A percentile compares a stretch with the other conserved stretches of the same genome.
phyloP scores from a whole-genome alignment of 2,113 vertebrate genomes.

The Girardinichthys multiradiatus region DNA sequence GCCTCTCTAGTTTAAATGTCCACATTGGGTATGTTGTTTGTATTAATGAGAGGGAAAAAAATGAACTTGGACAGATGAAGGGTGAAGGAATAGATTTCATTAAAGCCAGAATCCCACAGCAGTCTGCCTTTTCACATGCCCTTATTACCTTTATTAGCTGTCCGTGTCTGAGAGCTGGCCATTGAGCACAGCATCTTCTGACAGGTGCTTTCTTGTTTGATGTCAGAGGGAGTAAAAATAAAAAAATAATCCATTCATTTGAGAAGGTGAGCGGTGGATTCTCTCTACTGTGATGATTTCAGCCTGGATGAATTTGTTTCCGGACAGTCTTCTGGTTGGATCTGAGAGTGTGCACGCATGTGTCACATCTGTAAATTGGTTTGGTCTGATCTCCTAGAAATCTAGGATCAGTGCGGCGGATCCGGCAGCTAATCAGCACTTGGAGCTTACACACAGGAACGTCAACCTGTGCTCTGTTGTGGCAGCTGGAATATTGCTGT shows the following conservation, averaged over 20 bases:
- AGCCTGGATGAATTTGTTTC: constrained; percentile 39
- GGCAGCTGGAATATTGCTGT: constrained; percentile 52
- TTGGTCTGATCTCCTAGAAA: constrained; percentile 76
- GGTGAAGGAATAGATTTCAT: constrained; percentile 50
- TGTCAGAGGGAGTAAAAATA: constrained; percentile 29
- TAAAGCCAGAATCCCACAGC: constrained; percentile 42
- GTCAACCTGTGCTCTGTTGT: constrained; percentile 44
- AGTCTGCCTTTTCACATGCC: constrained; percentile 18
- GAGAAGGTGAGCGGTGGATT: neutral
- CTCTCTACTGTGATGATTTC: constrained; percentile 51
- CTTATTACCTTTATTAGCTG: constrained; percentile 53
- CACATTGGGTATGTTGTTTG: constrained; percentile 42
- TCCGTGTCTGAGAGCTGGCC: constrained; percentile 24
- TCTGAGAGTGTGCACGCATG: constrained; percentile 18
- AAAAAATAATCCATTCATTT: neutral
- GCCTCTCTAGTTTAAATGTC: constrained; percentile 1
- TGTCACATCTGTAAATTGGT: constrained; percentile 72
- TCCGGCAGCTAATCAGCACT: constrained; percentile 66
- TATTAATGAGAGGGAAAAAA: constrained; percentile 34
- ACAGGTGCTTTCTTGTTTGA: constrained; percentile 60
- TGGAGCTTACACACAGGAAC: constrained; percentile 34
- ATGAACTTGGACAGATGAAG: constrained; percentile 36
- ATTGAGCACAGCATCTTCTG: constrained; percentile 55
- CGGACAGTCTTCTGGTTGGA: constrained; percentile 29
- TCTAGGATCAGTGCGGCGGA: constrained; percentile 74